Conservation (phyloP, 2,888 invertebrate genomes). For the Lasioglossum morio region DNA sequence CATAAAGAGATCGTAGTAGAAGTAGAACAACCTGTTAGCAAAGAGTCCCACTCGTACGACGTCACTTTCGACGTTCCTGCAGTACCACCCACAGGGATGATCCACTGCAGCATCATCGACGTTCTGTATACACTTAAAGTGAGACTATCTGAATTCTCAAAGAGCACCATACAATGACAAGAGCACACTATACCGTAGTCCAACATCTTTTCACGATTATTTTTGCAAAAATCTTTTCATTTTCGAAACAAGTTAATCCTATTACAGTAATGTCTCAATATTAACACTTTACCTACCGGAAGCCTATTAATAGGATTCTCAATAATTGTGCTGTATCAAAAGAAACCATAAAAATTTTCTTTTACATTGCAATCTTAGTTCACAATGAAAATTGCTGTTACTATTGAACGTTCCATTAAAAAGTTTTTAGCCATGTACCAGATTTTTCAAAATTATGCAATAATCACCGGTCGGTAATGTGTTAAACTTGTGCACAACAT, state of each 20-base stretch:
- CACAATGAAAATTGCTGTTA: no score
- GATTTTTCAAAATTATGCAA: no score
- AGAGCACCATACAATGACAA: background rate
- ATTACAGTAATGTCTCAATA: background rate
- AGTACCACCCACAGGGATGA: slow-evolving; percentile 81
- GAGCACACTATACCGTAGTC: background rate
- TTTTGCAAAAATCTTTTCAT: background rate
- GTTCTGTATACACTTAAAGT: slow-evolving; percentile 80
- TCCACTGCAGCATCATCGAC: slow-evolving; percentile 81
- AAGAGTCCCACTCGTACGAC: slow-evolving; percentile 66
- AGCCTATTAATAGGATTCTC: no score
- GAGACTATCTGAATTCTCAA: slow-evolving; percentile 35
- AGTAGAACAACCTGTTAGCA: slow-evolving; percentile 75
- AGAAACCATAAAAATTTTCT: no score
- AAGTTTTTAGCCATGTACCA: no score
- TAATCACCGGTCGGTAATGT: no score
- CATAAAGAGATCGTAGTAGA: slow-evolving; percentile 80
- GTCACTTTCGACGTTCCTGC: slow-evolving; percentile 79
- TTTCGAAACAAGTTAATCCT: background rate
- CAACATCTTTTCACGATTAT: background rate
- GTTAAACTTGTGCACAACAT: background rate
- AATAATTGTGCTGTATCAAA: no score
- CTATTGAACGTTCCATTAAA: no score
- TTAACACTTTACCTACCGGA: no score
- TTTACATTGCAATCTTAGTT: no score